Base-by-base conservation (phyloP, 2,888 invertebrate genomes). In the Leptopilina syphax region DNA sequence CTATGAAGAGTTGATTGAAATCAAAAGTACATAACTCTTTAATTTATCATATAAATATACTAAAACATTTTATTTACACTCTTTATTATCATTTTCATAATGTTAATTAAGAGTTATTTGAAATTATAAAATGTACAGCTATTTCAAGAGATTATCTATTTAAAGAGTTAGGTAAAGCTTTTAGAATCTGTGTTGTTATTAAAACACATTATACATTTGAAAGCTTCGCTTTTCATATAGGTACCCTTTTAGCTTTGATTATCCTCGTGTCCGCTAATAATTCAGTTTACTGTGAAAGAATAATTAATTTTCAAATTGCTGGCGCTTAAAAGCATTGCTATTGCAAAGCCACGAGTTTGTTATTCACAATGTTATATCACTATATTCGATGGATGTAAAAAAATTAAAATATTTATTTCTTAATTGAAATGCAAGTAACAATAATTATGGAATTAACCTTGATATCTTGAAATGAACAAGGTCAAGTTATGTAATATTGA, bases 231-330 rank as follows among this genome's bases (percentile, higher is more conserved):
- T 54, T 70, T n/a, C 12, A 50, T 70, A 47, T 54, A 24, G 24
- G 63, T 63, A 70, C n/a, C 57, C 34, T 57, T 73, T 73, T n/a
- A 54, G 18, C 73, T 57, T 73, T 73, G 54, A 73, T 73, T n/a
- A 73, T 57, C 34, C 13, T 18, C 63, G 4, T 24, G 68, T 12
- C 70, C 70, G 27, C 13, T 41, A 57, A 57, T 73, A 73, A 57
- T 27, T 57, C 57, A 34, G 24, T 54, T 57, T 24, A 50, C 12
- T 27, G 9, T 34, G 9, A 73, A 73, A 34, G 73, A 73, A 73
- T 73, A 73, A 73, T 73, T 73, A 57, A 73, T 73, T 73, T 44
- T 73, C 54, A 13, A n/a, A 57, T 73, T 34, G n/a, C 41, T 34
- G 54, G n/a, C 34, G 54, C 73, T 73, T 73, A 54, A 73, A 73